phyloP scores from a whole-genome alignment of 2,113 vertebrate genomes.

The Strix aluco region DNA sequence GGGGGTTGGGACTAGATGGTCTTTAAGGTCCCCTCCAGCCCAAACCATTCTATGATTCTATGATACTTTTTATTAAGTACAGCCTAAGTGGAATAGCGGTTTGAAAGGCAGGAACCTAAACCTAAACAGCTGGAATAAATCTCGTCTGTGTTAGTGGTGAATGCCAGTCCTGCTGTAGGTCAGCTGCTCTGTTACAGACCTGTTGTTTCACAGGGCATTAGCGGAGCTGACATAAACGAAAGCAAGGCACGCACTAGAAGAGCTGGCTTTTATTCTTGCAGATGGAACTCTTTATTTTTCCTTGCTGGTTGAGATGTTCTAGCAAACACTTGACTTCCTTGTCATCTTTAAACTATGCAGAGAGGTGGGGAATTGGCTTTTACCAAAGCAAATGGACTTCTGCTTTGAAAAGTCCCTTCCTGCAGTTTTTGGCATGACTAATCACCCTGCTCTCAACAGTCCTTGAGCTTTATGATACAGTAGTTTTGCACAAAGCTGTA shows the following conservation, averaged over 20 bases:
- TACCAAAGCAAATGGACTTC: neutral
- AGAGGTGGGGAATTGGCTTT: slow-evolving; percentile 17
- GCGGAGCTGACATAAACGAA: slow-evolving; percentile 25
- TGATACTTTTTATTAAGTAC: neutral
- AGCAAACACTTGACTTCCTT: neutral
- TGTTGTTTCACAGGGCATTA: rapidly evolving
- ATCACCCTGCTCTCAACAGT: neutral
- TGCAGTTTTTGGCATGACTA: neutral
- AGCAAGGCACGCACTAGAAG: neutral
- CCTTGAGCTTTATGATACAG: neutral
- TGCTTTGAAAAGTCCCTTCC: slow-evolving; percentile 16
- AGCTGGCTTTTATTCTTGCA: slow-evolving; percentile 11
- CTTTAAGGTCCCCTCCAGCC: no score
- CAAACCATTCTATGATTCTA: no score
- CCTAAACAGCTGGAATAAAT: slow-evolving; percentile 30
- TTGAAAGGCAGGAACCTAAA: slow-evolving; percentile 1
- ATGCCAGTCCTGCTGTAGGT: neutral
- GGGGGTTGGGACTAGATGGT: no score
- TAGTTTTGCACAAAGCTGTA: neutral
- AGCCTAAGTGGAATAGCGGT: neutral
- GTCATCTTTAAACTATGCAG: slow-evolving; percentile 17
- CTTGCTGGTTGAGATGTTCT: neutral
- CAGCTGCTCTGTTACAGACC: neutral
- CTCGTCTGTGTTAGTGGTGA: neutral
- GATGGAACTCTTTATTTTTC: neutral